These are phyloP conservation scores for Zoroaster sp. DNA, from an alignment of 53 echinoderm and acorn worm genomes.

Conservation along the genomic window DNA sequence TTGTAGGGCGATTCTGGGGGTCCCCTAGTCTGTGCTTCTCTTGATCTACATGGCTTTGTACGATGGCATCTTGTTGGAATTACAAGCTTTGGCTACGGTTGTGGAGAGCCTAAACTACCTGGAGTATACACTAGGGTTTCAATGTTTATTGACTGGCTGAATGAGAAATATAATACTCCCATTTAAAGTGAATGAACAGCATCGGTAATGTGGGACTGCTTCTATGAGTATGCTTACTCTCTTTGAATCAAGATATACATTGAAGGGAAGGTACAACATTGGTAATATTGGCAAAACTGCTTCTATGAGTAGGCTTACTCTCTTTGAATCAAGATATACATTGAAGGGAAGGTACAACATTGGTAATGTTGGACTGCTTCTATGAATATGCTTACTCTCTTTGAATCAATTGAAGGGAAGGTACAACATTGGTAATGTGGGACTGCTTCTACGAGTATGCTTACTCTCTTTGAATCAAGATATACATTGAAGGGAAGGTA, in stretches of 20 bases:
- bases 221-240: not conserved
- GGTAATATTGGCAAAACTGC: not conserved
- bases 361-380: too few species aligned
- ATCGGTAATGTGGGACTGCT: too few species aligned
- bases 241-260: not conserved
- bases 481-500: too few species aligned
- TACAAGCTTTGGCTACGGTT: conserved; percentile 1
- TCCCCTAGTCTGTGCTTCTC: not conserved
- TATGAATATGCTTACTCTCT: too few species aligned
- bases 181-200: not conserved
- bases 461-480: too few species aligned
- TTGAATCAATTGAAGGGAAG: too few species aligned
- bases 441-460: too few species aligned
- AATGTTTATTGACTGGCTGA: not conserved
- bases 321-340: too few species aligned
- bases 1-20: conserved; percentile 30
- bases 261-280: not conserved
- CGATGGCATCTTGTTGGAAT: conserved; percentile 7
- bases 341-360: too few species aligned
- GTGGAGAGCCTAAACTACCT: not conserved
- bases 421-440: too few species aligned
- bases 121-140: not conserved
- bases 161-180: not conserved
- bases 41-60: not conserved
- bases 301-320: too few species aligned